phyloP scores from a whole-genome alignment of 2,113 vertebrate species.

The Merops nubicus region DNA sequence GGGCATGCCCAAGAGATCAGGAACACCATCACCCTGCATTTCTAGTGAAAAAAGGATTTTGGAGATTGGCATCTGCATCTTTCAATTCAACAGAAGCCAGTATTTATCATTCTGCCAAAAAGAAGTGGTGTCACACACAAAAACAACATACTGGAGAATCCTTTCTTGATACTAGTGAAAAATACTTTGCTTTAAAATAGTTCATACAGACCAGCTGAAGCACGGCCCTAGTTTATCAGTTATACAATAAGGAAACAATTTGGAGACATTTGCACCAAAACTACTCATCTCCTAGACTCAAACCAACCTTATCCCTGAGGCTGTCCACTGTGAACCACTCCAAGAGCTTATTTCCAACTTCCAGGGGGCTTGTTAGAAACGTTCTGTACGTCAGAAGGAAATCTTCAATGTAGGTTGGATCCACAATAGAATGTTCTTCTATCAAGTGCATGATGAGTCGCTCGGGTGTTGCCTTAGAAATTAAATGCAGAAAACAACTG shows the following conservation, averaged over 20 bases:
- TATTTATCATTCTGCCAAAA: not conserved
- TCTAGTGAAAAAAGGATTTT: not conserved
- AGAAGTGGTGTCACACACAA: not conserved
- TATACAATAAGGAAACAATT: not conserved
- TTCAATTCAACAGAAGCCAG: not conserved
- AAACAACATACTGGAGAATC: not conserved
- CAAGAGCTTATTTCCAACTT: conserved; percentile 91
- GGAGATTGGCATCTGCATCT: not conserved
- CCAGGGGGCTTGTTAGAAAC: conserved; percentile 91
- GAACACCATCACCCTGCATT: not conserved
- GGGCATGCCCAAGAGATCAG: not conserved
- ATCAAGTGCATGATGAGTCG: conserved; percentile 96
- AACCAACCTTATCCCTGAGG: conserved; percentile 90
- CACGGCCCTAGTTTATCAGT: not conserved
- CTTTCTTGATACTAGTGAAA: not conserved
- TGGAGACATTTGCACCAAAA: not conserved
- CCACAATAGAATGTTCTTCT: conserved; percentile 96
- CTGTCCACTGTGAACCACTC: conserved; percentile 94
- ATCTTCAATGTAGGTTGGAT: conserved; percentile 98
- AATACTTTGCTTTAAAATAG: not conserved
- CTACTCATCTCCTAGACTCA: not conserved
- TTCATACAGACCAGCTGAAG: not conserved
- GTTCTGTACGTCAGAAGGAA: conserved; percentile 95
- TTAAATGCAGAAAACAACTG: conserved; percentile 21
- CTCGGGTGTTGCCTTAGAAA: conserved; percentile 90